A percentile compares a stretch with the other conserved stretches of the same genome.
Conservation (phyloP, 2,113 vertebrate species). For the Patagioenas fasciata region DNA sequence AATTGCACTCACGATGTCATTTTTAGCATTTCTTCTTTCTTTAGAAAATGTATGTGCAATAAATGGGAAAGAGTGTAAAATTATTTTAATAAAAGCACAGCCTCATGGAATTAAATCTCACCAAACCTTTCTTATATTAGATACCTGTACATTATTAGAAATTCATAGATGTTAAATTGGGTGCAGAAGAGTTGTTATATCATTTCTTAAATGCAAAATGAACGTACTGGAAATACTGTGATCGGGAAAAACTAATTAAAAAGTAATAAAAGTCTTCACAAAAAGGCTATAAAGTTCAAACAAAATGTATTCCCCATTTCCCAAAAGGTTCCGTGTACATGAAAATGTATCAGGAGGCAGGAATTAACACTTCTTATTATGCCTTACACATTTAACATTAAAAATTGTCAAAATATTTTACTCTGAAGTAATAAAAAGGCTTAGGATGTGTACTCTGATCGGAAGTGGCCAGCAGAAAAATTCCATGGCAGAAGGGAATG, state of each 20-base stretch:
- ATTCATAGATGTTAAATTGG: background rate
- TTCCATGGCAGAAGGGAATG: background rate
- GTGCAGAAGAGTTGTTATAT: background rate
- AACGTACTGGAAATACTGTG: background rate
- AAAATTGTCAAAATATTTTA: background rate
- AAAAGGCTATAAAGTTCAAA: background rate
- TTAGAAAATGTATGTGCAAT: background rate
- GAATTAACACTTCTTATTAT: background rate
- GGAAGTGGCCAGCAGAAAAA: background rate
- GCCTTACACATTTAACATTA: background rate
- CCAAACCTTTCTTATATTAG: background rate
- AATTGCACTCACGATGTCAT: background rate
- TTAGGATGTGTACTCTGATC: background rate
- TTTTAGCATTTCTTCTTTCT: background rate
- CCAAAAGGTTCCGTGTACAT: background rate
- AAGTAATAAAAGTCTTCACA: background rate
- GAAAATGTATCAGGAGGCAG: background rate
- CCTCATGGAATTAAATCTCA: background rate
- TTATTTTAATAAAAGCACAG: background rate
- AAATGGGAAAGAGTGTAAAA: background rate
- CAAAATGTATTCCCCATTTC: background rate
- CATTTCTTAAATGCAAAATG: background rate
- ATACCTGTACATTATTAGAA: background rate
- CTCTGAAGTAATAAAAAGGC: background rate
- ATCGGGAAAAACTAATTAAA: background rate